Evolutionary conservation across 2,888 invertebrate genomes (phyloP).

Genomic region (Drosophila koepferae): DNA sequence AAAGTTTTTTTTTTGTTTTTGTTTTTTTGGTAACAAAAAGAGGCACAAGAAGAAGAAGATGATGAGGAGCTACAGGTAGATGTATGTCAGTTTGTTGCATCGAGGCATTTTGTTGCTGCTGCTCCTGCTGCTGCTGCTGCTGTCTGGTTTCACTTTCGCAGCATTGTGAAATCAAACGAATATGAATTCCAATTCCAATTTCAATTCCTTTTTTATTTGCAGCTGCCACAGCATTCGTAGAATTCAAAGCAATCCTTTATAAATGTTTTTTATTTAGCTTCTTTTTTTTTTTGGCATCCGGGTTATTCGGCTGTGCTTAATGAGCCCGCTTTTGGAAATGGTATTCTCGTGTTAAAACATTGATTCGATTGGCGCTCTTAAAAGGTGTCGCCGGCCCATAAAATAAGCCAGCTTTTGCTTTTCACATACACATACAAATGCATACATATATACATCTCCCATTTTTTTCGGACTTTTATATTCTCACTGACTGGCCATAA

Average conservation of each 20-base stretch:
- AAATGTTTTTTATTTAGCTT: conserved; percentile 14
- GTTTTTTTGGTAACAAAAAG: conserved; percentile 1
- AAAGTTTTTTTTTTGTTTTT: conserved; percentile 14
- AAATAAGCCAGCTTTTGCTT: conserved; percentile 47
- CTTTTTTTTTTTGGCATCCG: conserved; percentile 29
- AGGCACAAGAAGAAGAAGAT: not conserved
- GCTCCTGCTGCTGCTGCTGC: conserved; percentile 5
- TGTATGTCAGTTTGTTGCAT: conserved; percentile 53
- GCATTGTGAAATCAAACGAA: conserved; percentile 79
- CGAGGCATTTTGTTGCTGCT: conserved; percentile 35
- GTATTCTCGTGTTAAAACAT: conserved; percentile 80
- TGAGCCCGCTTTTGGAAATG: conserved; percentile 76
- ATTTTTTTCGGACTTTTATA: conserved; percentile 12
- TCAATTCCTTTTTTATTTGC: conserved; percentile 61
- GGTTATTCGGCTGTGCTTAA: conserved; percentile 68
- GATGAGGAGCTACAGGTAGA: conserved; percentile 18
- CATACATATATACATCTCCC: not conserved
- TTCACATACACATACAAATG: not conserved
- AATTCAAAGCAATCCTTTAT: conserved; percentile 58
- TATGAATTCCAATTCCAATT: conserved; percentile 65
- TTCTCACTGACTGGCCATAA: conserved; percentile 50
- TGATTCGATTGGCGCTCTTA: conserved; percentile 81
- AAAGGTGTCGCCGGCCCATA: conserved; percentile 76
- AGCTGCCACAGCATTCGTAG: conserved; percentile 73
- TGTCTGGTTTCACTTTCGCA: conserved; percentile 72